These are phyloP conservation scores for Phengaris alcon DNA, from an alignment of 2,888 invertebrate species.

Conservation along the genomic window DNA sequence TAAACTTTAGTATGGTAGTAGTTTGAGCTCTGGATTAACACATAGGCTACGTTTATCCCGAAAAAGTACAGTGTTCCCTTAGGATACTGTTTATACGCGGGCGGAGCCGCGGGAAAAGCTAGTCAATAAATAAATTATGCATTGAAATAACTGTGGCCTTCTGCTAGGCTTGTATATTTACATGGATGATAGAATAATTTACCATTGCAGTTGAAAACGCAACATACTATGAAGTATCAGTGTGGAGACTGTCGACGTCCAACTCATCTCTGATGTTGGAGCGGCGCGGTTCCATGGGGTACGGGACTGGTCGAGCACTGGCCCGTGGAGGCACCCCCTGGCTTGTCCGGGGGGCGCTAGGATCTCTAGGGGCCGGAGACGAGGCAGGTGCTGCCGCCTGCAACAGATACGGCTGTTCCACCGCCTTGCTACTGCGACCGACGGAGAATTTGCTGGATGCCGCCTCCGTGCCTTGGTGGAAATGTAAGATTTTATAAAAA, in stretches of 20 bases:
- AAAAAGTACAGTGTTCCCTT: too few relatives aligned
- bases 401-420: constrained; percentile 69
- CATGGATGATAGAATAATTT: neutral
- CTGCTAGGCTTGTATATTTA: neutral
- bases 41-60: too few relatives aligned
- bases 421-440: constrained; percentile 60
- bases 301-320: constrained; percentile 58
- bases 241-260: constrained; percentile 68
- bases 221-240: constrained; percentile 70
- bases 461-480: constrained; percentile 67
- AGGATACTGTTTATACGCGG: too few relatives aligned
- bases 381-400: constrained; percentile 70
- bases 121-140: too few relatives aligned
- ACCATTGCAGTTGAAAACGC: constrained; percentile 65
- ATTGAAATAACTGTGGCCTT: neutral
- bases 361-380: constrained; percentile 56
- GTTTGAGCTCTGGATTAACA: too few relatives aligned
- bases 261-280: constrained; percentile 65
- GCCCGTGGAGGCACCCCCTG: constrained; percentile 52
- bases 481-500: constrained; percentile 51
- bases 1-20: too few relatives aligned
- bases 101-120: too few relatives aligned
- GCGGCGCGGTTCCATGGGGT: constrained; percentile 62
- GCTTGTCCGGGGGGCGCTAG: constrained; percentile 58
- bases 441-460: constrained; percentile 60